These are phyloP conservation scores for Isoperla grammatica DNA, from an alignment of 2,888 invertebrate species.

Conservation along the genomic window DNA sequence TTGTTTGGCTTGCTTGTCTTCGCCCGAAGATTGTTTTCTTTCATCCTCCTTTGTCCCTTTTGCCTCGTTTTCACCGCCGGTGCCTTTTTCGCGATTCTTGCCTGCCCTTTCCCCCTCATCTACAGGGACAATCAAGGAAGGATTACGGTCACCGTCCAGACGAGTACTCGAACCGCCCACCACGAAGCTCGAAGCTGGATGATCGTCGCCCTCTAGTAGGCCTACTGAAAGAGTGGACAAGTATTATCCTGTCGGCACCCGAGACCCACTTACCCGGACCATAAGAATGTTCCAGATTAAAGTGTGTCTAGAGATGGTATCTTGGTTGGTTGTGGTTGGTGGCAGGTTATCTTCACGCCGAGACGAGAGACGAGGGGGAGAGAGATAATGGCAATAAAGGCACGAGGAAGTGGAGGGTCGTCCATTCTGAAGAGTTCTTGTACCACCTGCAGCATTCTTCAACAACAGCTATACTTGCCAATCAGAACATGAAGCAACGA, in stretches of 20 bases:
- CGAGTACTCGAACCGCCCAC: not conserved
- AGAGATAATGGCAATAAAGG: not conserved
- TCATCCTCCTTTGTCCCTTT: conserved; percentile 23
- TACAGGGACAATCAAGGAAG: conserved; percentile 40
- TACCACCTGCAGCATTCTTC: too few species aligned
- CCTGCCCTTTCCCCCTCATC: conserved; percentile 43
- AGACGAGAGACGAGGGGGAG: not conserved
- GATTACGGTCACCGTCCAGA: conserved; percentile 36
- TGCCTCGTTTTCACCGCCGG: conserved; percentile 30
- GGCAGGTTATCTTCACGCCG: not conserved
- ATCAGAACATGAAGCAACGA: too few species aligned
- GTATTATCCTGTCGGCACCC: conserved; percentile 23
- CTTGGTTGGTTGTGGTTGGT: not conserved
- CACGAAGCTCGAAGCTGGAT: conserved; percentile 9
- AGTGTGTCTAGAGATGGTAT: not conserved
- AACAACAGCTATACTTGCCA: too few species aligned
- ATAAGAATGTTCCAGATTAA: not conserved
- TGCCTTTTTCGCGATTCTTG: conserved; percentile 39
- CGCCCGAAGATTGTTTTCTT: conserved; percentile 13
- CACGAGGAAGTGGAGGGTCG: not conserved
- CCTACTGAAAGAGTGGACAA: conserved; percentile 29
- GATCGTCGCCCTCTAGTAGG: conserved; percentile 1
- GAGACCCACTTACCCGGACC: conserved; percentile 6
- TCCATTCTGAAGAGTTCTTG: too few species aligned
- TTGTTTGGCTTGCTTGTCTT: conserved; percentile 25